Evolutionary conservation across 1,140 invertebrate genomes (phyloP).

Genomic region (Oncopeltus fasciatus): DNA sequence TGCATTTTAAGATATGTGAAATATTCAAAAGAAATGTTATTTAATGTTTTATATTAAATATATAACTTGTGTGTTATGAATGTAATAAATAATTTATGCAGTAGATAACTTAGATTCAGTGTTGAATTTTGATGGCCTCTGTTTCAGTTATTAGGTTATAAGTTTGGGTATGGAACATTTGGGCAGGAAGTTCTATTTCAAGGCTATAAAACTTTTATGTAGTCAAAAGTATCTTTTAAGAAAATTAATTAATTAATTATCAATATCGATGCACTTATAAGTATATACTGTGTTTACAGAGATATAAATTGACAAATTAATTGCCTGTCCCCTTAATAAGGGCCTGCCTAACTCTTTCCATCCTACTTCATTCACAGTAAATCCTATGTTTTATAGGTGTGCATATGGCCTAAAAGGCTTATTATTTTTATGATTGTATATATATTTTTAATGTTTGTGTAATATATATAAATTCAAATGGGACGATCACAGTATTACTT

Average conservation of each 20-base stretch:
- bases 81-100: background rate
- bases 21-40: background rate
- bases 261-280: too few relatives aligned
- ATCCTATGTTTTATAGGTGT: background rate
- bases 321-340: too few relatives aligned
- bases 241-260: too few relatives aligned
- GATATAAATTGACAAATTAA: too few relatives aligned
- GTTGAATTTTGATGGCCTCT: background rate
- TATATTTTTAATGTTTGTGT: background rate
- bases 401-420: background rate
- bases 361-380: background rate
- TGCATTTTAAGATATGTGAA: background rate
- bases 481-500: background rate
- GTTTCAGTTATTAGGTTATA: background rate
- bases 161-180: background rate
- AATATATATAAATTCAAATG: background rate
- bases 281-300: too few relatives aligned
- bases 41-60: background rate
- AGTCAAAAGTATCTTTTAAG: too few relatives aligned
- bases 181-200: background rate
- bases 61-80: background rate
- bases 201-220: background rate
- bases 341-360: background rate
- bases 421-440: background rate
- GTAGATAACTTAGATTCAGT: background rate